These are phyloP conservation scores for Hydrophis major DNA, from an alignment of 2,797 vertebrate species.

Conservation along the genomic window DNA sequence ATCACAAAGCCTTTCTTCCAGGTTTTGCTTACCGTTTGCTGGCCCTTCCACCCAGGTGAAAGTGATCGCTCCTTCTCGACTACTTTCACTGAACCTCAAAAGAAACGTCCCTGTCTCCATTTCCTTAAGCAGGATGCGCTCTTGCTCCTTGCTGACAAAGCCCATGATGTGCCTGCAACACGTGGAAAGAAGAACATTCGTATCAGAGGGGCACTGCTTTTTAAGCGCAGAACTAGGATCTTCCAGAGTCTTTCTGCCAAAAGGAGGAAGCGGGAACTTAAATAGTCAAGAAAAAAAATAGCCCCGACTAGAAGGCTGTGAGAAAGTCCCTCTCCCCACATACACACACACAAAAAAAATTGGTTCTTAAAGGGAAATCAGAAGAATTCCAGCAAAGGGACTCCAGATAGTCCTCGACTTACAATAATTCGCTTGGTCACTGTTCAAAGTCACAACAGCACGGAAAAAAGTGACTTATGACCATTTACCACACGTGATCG, in stretches of 20 bases:
- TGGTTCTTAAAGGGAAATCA: background rate
- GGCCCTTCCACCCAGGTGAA: slow-evolving; percentile 88
- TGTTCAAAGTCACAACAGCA: no score
- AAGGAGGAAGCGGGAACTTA: background rate
- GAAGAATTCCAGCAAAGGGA: background rate
- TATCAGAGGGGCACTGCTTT: background rate
- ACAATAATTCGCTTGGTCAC: no score
- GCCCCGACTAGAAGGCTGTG: background rate
- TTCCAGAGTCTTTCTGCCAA: background rate
- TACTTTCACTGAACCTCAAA: slow-evolving; percentile 94
- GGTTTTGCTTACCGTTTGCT: slow-evolving; percentile 64
- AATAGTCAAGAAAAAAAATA: background rate
- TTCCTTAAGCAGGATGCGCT: slow-evolving; percentile 81
- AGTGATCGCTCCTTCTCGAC: slow-evolving; percentile 90
- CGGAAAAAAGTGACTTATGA: no score
- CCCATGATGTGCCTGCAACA: slow-evolving; percentile 85
- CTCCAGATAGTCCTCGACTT: no score
- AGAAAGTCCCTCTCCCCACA: background rate
- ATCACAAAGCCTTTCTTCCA: background rate
- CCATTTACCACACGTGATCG: no score
- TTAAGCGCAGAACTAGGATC: background rate
- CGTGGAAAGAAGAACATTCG: background rate
- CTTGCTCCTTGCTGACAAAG: slow-evolving; percentile 91
- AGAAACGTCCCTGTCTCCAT: slow-evolving; percentile 89
- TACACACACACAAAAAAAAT: background rate